phyloP scores from a whole-genome alignment of 2,113 vertebrate species.

The Xenotilapia longispinis region DNA sequence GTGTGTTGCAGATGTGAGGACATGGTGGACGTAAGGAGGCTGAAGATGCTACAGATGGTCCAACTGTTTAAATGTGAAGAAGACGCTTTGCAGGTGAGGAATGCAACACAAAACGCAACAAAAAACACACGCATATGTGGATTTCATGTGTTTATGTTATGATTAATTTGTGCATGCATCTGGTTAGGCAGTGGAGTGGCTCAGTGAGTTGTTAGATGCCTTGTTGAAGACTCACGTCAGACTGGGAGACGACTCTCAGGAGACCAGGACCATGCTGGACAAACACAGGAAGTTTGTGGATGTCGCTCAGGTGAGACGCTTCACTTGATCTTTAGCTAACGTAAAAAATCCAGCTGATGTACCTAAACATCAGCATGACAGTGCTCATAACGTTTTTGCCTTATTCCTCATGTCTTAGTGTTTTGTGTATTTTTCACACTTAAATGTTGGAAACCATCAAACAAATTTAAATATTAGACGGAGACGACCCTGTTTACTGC shows the following conservation, averaged over 20 bases:
- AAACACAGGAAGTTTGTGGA: constrained; percentile 98
- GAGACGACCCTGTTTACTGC: not conserved
- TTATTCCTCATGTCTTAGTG: not conserved
- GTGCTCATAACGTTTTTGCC: not conserved
- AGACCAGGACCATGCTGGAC: constrained; percentile 92
- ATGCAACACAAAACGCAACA: not conserved
- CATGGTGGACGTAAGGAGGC: constrained; percentile 77
- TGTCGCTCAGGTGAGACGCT: constrained; percentile 83
- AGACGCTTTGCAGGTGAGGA: constrained; percentile 75
- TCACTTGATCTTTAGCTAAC: not conserved
- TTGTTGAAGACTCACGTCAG: constrained; percentile 91
- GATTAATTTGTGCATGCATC: not conserved
- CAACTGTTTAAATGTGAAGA: constrained; percentile 99
- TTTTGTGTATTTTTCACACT: not conserved
- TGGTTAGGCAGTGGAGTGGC: constrained; percentile 90
- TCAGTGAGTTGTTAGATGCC: constrained; percentile 91
- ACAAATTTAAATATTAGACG: not conserved
- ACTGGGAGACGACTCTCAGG: constrained; percentile 89
- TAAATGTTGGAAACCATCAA: not conserved
- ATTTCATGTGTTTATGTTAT: not conserved
- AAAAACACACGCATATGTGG: not conserved
- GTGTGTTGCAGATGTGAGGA: constrained; percentile 69
- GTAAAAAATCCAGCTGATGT: not conserved
- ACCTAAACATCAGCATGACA: not conserved
- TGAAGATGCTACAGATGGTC: constrained; percentile 99